Evolutionary conservation across 2,113 vertebrate genomes (phyloP), one percentile per base, ranked within the genome.

Genomic region (Ochotona curzoniae): DNA sequence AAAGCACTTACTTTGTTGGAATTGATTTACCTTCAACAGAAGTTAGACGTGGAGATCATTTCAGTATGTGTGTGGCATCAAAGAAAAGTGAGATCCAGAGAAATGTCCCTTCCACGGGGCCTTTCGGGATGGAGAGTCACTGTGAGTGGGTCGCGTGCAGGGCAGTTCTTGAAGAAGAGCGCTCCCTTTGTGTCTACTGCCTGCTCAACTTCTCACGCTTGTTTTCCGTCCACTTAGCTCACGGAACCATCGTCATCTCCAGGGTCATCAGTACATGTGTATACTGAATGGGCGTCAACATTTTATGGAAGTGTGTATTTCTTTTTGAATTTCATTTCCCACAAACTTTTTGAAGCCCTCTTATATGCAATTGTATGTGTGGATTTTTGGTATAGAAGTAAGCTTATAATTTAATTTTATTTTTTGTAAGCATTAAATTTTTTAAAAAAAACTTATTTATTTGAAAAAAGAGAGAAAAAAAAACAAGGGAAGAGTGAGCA

Each of bases 1-100:
- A 67, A 93, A 92, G 38, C 30, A 84, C 84, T 89, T 79, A 81
- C 81, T 83, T 87, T 57, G 30, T 84, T 78, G 73, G 87, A 89
- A 88, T 89, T 5, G 4, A 73, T 87, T 12, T 63, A 82, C 80
- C 93, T 78, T 89, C 83, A 93, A 69, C 14, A 90, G 38, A 78
- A 25, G 81, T 51, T 64, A 83, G 87, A 89, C 21, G 49, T 89
- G 63, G 28, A 91, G 78, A 76, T 71, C 44, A 84, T 81, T 93
- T 96, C 66, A 78, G 35, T n/a, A 60, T n/a, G 67, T 51, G 49
- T 75, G 82, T 71, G 70, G 75, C 44, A 73, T 90, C 76, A 35
- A 74, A 89, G 87, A 89, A 91, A 90, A 74, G 18, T 38, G 63
- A 94, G 47, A 8, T 89, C 49, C 66, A 73, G 54, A 74, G 87